Conservation (phyloP, 2,888 invertebrate species). For the Galeruca laticollis region DNA sequence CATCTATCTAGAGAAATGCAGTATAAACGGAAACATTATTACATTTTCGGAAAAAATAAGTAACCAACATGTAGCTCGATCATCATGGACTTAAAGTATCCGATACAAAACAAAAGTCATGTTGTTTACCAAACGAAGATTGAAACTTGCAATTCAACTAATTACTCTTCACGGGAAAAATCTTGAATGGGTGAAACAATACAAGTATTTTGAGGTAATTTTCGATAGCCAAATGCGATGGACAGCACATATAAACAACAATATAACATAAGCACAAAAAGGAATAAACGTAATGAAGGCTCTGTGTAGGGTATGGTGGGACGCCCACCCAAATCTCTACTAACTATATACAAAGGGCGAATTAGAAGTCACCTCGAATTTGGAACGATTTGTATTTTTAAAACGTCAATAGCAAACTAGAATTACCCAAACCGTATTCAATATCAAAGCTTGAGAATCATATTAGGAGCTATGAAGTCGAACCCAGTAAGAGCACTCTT, state of each 20-base stretch:
- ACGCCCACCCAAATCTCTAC: constrained; percentile 34
- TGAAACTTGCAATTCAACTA: neutral
- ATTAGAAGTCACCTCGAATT: constrained; percentile 37
- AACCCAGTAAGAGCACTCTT: constrained; percentile 29
- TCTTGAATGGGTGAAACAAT: constrained; percentile 15
- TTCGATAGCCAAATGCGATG: constrained; percentile 32
- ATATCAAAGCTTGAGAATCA: constrained; percentile 17
- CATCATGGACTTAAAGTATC: constrained; percentile 26
- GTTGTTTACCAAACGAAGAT: constrained; percentile 28
- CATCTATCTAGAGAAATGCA: neutral
- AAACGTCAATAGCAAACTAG: constrained; percentile 20
- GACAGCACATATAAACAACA: constrained; percentile 27
- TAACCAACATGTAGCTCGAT: constrained; percentile 26
- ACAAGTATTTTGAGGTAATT: constrained; percentile 38
- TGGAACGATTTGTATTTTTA: constrained; percentile 13
- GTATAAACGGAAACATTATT: constrained; percentile 2
- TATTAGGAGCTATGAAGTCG: constrained; percentile 37
- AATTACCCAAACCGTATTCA: constrained; percentile 24
- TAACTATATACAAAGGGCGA: constrained; percentile 27
- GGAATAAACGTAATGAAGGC: constrained; percentile 35
- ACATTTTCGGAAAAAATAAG: neutral
- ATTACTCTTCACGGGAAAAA: constrained; percentile 1
- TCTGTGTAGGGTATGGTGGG: constrained; percentile 38
- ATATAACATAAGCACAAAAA: constrained; percentile 25
- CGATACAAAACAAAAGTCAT: constrained; percentile 31